These are phyloP conservation scores for Pontoporia blainvillei DNA, from an alignment of 2,113 vertebrate species.

Conservation along the genomic window DNA sequence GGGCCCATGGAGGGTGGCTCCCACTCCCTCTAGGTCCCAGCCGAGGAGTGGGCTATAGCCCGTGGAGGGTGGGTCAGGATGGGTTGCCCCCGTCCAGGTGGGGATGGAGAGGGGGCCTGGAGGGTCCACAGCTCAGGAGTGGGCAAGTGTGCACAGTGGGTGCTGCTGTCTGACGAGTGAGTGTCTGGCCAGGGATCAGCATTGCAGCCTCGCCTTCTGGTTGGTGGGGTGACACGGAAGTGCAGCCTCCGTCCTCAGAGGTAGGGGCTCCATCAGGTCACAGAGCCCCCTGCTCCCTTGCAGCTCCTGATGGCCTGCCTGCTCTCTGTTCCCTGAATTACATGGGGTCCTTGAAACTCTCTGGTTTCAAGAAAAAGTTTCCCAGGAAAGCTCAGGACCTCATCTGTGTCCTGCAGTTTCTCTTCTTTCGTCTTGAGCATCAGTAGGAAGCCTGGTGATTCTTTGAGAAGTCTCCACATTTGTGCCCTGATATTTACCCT, in stretches of 20 bases:
- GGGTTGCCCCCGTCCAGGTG: too few species aligned
- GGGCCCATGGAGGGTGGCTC: too few species aligned
- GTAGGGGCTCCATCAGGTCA: not conserved
- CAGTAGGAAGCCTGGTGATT: not conserved
- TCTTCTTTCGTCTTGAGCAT: not conserved
- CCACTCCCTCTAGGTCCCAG: not conserved
- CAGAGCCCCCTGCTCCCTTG: not conserved
- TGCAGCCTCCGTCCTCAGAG: not conserved
- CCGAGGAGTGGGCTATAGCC: not conserved
- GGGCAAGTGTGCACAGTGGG: not conserved
- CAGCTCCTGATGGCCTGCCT: not conserved
- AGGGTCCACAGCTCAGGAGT: not conserved
- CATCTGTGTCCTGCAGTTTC: not conserved
- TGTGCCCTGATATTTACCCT: not conserved
- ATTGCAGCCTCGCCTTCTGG: not conserved
- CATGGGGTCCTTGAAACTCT: not conserved
- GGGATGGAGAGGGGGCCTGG: too few species aligned
- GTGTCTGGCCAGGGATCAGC: not conserved
- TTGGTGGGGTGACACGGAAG: not conserved
- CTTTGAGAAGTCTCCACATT: too few species aligned
- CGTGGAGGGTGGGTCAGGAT: not conserved
- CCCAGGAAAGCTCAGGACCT: not conserved
- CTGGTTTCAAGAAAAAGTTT: not conserved
- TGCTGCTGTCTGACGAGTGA: not conserved
- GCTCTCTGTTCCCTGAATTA: not conserved